Conservation (phyloP, 2,113 vertebrate species). For the Chlamydotis undulata region DNA sequence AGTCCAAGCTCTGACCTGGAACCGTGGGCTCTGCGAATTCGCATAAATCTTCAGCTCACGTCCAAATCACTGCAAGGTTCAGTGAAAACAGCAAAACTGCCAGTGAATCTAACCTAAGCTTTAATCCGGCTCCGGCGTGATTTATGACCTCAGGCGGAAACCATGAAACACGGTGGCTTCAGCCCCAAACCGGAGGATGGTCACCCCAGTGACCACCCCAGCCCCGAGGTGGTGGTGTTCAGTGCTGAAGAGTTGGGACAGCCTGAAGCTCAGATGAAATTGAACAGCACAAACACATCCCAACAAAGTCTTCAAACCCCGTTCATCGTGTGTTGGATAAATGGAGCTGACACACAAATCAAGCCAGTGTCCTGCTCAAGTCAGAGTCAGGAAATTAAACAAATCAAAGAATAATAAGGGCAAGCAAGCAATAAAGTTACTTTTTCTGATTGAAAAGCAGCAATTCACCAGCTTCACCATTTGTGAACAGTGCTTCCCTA, state of each 20-base stretch:
- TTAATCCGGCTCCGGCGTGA: background rate
- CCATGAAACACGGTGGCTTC: background rate
- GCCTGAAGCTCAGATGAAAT: background rate
- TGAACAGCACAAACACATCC: background rate
- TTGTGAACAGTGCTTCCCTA: background rate
- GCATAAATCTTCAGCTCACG: conserved; percentile 60
- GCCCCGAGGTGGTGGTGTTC: background rate
- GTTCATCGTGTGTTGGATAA: background rate
- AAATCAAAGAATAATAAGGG: background rate
- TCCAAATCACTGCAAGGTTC: conserved; percentile 62
- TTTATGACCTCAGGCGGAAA: conserved; percentile 57
- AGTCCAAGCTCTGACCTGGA: conserved; percentile 59
- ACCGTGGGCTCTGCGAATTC: conserved; percentile 48
- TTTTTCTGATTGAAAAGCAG: background rate
- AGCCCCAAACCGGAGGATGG: background rate
- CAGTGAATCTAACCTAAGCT: conserved; percentile 6
- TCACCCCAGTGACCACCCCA: background rate
- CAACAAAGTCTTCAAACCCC: background rate
- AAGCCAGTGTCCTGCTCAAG: background rate
- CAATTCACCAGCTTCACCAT: background rate
- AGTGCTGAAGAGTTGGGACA: background rate
- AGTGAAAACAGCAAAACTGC: conserved; percentile 49
- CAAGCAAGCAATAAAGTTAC: background rate
- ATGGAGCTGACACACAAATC: background rate
- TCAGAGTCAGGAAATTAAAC: background rate